Evolutionary conservation across 2,113 vertebrate species (phyloP).

Genomic region (Burhinus oedicnemus): DNA sequence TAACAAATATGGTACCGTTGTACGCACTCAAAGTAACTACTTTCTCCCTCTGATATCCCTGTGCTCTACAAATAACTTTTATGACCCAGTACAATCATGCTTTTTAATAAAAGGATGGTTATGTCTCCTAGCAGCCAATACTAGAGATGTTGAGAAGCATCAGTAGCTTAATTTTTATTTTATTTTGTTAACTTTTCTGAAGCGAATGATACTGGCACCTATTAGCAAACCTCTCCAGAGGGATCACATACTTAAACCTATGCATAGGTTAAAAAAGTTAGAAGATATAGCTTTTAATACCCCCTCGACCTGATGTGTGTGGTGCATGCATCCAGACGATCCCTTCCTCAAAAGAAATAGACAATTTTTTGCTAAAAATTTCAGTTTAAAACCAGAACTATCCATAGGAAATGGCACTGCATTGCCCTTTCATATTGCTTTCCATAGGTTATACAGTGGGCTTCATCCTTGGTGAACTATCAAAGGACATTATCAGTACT

Average conservation of each 20-base stretch:
- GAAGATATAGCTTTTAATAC: not conserved
- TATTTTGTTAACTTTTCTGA: not conserved
- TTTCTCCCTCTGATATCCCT: not conserved
- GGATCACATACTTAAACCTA: not conserved
- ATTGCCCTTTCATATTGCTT: not conserved
- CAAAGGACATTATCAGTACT: not conserved
- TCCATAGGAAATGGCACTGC: not conserved
- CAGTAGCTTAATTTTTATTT: not conserved
- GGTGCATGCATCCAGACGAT: not conserved
- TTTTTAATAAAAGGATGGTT: not conserved
- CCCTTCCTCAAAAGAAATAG: not conserved
- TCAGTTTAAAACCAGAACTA: not conserved
- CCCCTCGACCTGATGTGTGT: not conserved
- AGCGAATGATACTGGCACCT: not conserved
- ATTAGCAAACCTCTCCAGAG: not conserved
- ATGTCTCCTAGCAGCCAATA: not conserved
- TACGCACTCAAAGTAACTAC: not conserved
- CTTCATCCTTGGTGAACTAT: not conserved
- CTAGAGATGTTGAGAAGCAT: not conserved
- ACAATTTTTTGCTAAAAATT: not conserved
- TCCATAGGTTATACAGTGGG: not conserved
- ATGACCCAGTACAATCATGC: too few relatives aligned
- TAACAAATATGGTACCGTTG: not conserved
- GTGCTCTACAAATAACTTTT: not conserved
- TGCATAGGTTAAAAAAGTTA: not conserved